phyloP scores from a whole-genome alignment of 2,113 vertebrate genomes.

The Lontra canadensis region DNA sequence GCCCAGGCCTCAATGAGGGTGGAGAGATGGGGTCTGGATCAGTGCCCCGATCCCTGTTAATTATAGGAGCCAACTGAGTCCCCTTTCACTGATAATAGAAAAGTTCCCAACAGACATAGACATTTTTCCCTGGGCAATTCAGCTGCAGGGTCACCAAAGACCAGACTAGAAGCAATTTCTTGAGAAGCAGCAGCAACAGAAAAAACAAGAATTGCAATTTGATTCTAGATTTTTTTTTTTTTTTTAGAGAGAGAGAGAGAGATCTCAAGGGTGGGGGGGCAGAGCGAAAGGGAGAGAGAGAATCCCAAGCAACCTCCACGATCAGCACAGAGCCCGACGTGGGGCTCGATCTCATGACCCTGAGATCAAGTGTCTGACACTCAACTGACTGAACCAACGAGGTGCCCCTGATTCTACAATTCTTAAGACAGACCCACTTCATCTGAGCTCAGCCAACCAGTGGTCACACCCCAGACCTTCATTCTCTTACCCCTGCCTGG shows the following conservation, averaged over 20 bases:
- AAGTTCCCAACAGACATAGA: not conserved
- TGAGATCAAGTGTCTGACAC: too few species aligned
- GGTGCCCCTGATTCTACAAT: not conserved
- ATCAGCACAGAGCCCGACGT: not conserved
- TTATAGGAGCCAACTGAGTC: not conserved
- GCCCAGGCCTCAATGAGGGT: not conserved
- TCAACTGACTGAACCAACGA: not conserved
- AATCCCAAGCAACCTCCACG: not conserved
- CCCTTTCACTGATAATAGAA: not conserved
- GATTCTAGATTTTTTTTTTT: not conserved
- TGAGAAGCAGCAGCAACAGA: not conserved
- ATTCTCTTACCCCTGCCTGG: not conserved
- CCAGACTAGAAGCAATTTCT: not conserved
- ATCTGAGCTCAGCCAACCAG: not conserved
- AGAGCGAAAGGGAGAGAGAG: not conserved
- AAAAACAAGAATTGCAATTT: not conserved
- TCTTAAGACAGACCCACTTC: not conserved
- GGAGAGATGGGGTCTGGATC: not conserved
- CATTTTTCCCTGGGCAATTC: not conserved
- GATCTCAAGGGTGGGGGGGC: too few species aligned
- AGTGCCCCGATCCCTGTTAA: not conserved
- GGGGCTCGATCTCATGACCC: not conserved
- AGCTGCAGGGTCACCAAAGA: not conserved
- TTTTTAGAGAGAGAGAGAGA: not conserved
- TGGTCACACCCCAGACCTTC: not conserved